A percentile compares a stretch with the other conserved stretches of the same genome.
Conservation (phyloP, 2,113 vertebrate genomes). For the Oceanodroma tethys region DNA sequence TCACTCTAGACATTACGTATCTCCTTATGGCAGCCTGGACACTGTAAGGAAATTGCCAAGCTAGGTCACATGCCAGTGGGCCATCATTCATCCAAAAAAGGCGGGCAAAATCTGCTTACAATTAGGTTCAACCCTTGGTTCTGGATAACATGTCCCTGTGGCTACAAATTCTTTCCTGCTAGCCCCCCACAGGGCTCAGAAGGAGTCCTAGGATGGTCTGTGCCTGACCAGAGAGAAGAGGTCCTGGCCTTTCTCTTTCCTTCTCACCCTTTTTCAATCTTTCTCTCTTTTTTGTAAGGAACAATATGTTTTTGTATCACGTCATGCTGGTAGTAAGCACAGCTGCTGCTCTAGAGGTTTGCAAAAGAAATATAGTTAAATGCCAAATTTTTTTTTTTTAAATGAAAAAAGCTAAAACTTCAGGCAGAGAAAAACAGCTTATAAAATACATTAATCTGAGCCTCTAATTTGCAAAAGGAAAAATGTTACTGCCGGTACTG, state of each 20-base stretch:
- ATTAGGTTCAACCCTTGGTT: conserved; percentile 80
- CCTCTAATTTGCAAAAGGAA: background rate
- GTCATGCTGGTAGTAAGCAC: conserved; percentile 45
- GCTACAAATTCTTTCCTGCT: conserved; percentile 81
- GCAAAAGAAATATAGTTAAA: background rate
- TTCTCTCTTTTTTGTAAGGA: background rate
- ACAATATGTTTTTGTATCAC: conserved; percentile 21
- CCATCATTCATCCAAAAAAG: conserved; percentile 78
- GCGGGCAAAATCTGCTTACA: conserved; percentile 81
- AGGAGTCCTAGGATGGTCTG: conserved; percentile 73
- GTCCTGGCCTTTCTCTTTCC: conserved; percentile 41
- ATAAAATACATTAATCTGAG: background rate
- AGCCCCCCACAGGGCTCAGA: conserved; percentile 80
- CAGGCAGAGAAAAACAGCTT: background rate
- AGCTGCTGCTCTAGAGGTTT: conserved; percentile 58
- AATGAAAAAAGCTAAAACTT: background rate
- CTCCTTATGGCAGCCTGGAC: conserved; percentile 74
- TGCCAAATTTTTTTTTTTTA: background rate
- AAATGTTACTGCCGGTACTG: background rate
- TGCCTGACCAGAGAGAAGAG: conserved; percentile 57
- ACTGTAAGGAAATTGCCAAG: conserved; percentile 71
- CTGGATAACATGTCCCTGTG: conserved; percentile 73
- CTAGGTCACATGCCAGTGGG: conserved; percentile 78
- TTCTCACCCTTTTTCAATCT: conserved; percentile 1
- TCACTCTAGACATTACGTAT: conserved; percentile 82